A percentile compares a stretch with the other conserved stretches of the same genome.
phyloP scores from a whole-genome alignment of 2,797 vertebrate genomes.

The Gallinago stenura region DNA sequence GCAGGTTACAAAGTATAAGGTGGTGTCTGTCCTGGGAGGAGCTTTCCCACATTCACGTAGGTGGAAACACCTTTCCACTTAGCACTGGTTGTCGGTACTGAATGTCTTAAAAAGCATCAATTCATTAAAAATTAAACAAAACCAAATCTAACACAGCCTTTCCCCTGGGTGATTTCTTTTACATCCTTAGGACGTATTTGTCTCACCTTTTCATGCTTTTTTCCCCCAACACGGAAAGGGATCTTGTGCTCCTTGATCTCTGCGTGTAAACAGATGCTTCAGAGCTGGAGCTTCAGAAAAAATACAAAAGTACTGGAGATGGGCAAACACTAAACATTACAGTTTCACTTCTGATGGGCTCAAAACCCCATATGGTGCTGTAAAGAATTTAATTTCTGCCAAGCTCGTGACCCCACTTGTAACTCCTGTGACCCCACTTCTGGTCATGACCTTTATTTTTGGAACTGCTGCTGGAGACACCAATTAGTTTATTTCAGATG shows the following conservation, averaged over 20 bases:
- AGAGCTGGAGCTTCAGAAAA: background rate
- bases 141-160: background rate
- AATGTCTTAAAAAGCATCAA: background rate
- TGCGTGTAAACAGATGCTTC: background rate
- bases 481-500: background rate
- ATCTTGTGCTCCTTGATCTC: background rate
- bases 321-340: background rate
- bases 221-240: background rate
- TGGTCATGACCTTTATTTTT: background rate
- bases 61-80: background rate
- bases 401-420: slow-evolving; percentile 16
- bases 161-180: background rate
- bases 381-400: slow-evolving; percentile 21
- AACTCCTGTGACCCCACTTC: background rate
- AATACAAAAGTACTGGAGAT: background rate
- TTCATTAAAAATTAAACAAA: background rate
- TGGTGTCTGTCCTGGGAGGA: background rate
- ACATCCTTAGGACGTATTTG: background rate
- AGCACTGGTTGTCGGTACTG: background rate
- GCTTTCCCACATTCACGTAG: background rate
- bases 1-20: background rate
- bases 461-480: background rate
- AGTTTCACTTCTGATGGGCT: background rate
- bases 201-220: background rate
- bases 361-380: background rate